phyloP scores from a whole-genome alignment of 2,797 vertebrate species.

The Australoheros facetus region DNA sequence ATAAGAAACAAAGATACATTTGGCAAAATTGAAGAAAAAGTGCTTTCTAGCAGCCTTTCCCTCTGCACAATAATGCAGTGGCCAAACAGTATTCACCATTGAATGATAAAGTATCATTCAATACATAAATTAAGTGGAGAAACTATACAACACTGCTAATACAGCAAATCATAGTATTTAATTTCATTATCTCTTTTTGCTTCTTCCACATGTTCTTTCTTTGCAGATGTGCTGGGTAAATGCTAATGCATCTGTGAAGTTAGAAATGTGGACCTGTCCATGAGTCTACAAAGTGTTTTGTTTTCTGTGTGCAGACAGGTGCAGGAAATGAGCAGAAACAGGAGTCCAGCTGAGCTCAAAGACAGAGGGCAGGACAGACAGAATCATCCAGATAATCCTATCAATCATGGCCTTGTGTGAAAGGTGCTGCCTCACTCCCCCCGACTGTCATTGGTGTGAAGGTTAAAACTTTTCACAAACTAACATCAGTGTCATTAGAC shows the following conservation, averaged over 20 bases:
- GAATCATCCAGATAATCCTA: constrained; percentile 6
- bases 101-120: not conserved
- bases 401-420: constrained; percentile 20
- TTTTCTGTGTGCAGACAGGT: not conserved
- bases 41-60: not conserved
- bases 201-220: not conserved
- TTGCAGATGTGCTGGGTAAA: not conserved
- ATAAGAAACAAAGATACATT: no score
- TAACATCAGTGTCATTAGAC: constrained; percentile 23
- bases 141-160: not conserved
- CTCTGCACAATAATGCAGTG: not conserved
- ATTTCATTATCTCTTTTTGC: not conserved
- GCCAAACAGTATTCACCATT: not conserved
- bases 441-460: constrained; percentile 36
- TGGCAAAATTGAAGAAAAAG: not conserved
- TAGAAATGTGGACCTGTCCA: not conserved
- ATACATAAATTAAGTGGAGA: not conserved
- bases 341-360: constrained; percentile 18
- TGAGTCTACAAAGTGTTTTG: not conserved
- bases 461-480: constrained; percentile 55
- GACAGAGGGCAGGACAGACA: not conserved
- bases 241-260: constrained; percentile 3
- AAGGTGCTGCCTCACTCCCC: constrained; percentile 5
- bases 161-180: not conserved
- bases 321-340: constrained; percentile 18